Conservation (phyloP, 2,797 vertebrate species). For the Sphenopsis melanotis region DNA sequence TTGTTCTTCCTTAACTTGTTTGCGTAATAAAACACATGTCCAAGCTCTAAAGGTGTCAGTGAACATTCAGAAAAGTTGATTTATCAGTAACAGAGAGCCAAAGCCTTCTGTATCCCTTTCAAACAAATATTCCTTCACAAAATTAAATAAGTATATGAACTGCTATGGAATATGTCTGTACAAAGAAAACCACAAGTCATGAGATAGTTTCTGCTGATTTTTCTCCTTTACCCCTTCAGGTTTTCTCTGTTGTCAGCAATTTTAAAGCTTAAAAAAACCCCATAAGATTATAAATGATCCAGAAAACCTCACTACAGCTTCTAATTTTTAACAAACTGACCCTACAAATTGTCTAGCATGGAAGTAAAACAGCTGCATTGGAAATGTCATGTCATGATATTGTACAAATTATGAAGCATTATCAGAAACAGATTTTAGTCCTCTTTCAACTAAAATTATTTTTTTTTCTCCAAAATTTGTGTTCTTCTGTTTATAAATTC, state of each 20-base stretch:
- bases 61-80: not conserved
- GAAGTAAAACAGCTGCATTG: not conserved
- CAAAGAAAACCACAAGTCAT: not conserved
- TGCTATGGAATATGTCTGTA: not conserved
- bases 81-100: not conserved
- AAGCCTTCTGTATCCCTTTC: not conserved
- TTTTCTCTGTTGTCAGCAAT: not conserved
- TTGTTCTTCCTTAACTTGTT: conserved; percentile 11
- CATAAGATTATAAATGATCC: not conserved
- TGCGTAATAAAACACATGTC: not conserved
- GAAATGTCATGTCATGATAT: not conserved
- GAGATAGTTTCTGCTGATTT: not conserved
- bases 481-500: not conserved
- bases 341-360: not conserved
- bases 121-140: conserved; percentile 5
- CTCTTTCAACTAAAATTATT: not conserved
- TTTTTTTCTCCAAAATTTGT: not conserved
- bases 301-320: not conserved
- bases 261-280: not conserved
- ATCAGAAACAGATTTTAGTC: not conserved
- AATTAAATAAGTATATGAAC: not conserved
- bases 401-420: not conserved
- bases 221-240: not conserved
- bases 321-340: not conserved
- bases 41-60: not conserved